Base-by-base conservation (phyloP, 2,113 vertebrate genomes). In the Crotophaga sulcirostris region DNA sequence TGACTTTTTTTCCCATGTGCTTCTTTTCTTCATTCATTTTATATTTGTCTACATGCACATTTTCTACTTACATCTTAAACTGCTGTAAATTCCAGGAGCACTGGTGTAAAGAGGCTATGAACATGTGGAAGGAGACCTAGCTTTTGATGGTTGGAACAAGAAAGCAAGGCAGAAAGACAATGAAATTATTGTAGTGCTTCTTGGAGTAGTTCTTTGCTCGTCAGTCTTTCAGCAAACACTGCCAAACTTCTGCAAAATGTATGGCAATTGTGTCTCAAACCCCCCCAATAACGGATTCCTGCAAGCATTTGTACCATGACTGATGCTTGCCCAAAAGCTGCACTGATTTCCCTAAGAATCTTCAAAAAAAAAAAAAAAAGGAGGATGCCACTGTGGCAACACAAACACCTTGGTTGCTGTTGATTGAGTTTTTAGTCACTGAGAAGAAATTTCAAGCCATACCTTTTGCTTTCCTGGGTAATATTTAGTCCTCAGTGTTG, bases 291-390 rank as follows among this genome's bases (percentile, higher is more conserved):
- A 36, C 26, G 44, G 49, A 47, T 55, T 87, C 26, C 64, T 91
- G 56, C 6, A 69, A 69, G 31, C 44, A 11, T 56, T 45, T 89
- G 47, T 80, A 13, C 33, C 23, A 2, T 59, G 59, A 84, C 51
- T 91, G 90, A 74, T 18, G 16, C 23, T 87, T 64, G 49, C 49
- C 64, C 19, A 49, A 59, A 67, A 96, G 49, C 81, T 82, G 40
- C 62, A 33, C 52, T 86, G 45, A 77, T 97, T 96, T 96, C 93
- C 64, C 21, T 90, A 89, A 80, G 70, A 93, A 91, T 82, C 20
- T 12, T 51, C 40, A 91, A 95, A 91, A 92, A 68, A 94, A 96
- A 84, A 73, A 49, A 19, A 87, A 94, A 89, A 93, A 69, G 93
- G 95, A 84, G 45, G n/a, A 55, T 54, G 33, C 6, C 67, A 58